Conservation (phyloP, 2,888 invertebrate species). For the Drosophila borborema region DNA sequence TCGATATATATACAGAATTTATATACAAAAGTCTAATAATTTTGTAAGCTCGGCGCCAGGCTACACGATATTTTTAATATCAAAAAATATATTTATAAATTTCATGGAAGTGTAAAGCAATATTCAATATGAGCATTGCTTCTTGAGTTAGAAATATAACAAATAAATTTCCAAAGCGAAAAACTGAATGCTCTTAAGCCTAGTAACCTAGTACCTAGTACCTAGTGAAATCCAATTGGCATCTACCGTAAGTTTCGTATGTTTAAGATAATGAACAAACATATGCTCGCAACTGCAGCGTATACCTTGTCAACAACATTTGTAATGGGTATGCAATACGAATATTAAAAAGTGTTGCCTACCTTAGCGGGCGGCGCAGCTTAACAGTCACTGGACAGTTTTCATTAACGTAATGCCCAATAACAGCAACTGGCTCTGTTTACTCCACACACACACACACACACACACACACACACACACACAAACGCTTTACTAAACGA, state of each 20-base stretch:
- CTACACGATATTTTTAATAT: background rate
- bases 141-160: too few relatives aligned
- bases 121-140: background rate
- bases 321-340: background rate
- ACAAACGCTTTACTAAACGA: background rate
- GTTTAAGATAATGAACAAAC: background rate
- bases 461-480: background rate
- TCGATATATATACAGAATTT: background rate
- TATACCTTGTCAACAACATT: background rate
- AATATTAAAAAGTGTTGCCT: constrained; percentile 39
- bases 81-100: background rate
- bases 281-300: background rate
- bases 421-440: constrained; percentile 19
- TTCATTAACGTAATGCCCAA: constrained; percentile 40
- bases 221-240: background rate
- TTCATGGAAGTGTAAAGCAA: background rate
- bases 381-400: constrained; percentile 25
- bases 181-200: too few relatives aligned
- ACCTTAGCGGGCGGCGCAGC: constrained; percentile 27
- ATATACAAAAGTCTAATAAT: background rate
- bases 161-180: too few relatives aligned
- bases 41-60: background rate
- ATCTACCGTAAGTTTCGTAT: background rate
- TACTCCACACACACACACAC: constrained; percentile 14
- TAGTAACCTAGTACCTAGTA: too few relatives aligned